Evolutionary conservation across 1,140 invertebrate genomes (phyloP).

Genomic region (Pseudachorutes palmiensis): DNA sequence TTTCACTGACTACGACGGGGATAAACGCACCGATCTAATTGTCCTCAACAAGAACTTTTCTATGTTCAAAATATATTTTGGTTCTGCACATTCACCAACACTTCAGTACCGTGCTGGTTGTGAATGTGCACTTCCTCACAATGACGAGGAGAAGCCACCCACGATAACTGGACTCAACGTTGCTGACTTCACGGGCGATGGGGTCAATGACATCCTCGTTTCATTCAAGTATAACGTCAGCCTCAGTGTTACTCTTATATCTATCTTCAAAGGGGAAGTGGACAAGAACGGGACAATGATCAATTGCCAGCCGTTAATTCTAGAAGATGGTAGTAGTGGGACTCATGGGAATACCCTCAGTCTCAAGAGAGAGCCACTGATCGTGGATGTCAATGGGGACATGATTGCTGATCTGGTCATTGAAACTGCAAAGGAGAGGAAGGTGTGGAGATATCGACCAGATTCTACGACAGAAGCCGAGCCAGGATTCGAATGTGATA

Average conservation of each 20-base stretch:
- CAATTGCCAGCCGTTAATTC: too few relatives aligned
- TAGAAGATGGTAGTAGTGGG: too few relatives aligned
- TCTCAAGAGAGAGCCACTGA: conserved; percentile 58
- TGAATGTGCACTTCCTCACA: not conserved
- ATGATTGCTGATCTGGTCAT: conserved; percentile 91
- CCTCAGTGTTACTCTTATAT: conserved; percentile 20
- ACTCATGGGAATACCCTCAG: conserved; percentile 47
- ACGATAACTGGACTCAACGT: conserved; percentile 59
- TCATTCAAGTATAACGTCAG: conserved; percentile 46
- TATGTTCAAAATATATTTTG: conserved; percentile 62
- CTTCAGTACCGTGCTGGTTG: conserved; percentile 49
- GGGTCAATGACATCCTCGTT: conserved; percentile 82
- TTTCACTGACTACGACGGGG: conserved; percentile 40
- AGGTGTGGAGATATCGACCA: conserved; percentile 10
- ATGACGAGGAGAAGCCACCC: not conserved
- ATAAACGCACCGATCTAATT: conserved; percentile 88
- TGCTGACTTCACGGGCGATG: conserved; percentile 90
- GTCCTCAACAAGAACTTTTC: conserved; percentile 58
- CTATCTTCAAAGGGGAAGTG: conserved; percentile 42
- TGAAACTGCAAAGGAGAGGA: conserved; percentile 39
- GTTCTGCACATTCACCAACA: conserved; percentile 64
- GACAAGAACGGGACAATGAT: too few relatives aligned
- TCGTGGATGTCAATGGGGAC: conserved; percentile 81
- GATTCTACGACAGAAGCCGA: not conserved
- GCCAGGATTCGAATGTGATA: not conserved